Evolutionary conservation across 2,888 invertebrate species (phyloP).

Genomic region (Scaptomyza parva): DNA sequence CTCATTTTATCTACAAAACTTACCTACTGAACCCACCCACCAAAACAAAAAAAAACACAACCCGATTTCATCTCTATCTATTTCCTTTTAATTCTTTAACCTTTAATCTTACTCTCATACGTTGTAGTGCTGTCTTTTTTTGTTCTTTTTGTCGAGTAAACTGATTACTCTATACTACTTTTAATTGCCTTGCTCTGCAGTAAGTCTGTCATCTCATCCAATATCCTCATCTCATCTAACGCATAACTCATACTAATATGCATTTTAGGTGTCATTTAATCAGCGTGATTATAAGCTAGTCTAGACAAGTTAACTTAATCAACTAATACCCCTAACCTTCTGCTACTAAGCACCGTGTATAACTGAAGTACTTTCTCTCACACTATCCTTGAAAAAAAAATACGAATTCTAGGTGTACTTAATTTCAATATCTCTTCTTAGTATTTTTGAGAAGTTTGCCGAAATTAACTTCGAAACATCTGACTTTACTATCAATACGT

Average conservation of each 20-base stretch:
- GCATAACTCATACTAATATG: slow-evolving; percentile 25
- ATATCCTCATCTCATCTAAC: slow-evolving; percentile 17
- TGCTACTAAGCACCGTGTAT: slow-evolving; percentile 41
- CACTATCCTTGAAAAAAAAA: slow-evolving; percentile 10
- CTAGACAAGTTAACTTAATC: slow-evolving; percentile 46
- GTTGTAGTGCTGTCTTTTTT: slow-evolving; percentile 55
- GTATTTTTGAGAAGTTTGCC: slow-evolving; percentile 35
- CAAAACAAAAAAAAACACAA: slow-evolving; percentile 8
- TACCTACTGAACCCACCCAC: slow-evolving; percentile 24
- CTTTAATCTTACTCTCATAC: slow-evolving; percentile 29
- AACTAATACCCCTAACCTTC: slow-evolving; percentile 14
- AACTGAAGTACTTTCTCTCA: slow-evolving; percentile 36
- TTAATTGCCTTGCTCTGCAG: slow-evolving; percentile 67
- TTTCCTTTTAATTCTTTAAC: slow-evolving; percentile 31
- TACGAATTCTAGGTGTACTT: slow-evolving; percentile 45
- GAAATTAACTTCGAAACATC: slow-evolving; percentile 19
- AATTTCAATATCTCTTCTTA: slow-evolving; percentile 38
- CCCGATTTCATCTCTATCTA: slow-evolving; percentile 16
- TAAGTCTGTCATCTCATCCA: slow-evolving; percentile 27
- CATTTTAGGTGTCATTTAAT: slow-evolving; percentile 34
- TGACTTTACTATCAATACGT: slow-evolving; percentile 14
- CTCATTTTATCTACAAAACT: slow-evolving; percentile 38
- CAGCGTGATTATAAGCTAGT: slow-evolving; percentile 55
- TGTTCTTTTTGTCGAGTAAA: slow-evolving; percentile 34
- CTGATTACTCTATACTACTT: slow-evolving; percentile 26